Conservation (phyloP, 1,140 invertebrate species). For the Phymastichus coffea region DNA sequence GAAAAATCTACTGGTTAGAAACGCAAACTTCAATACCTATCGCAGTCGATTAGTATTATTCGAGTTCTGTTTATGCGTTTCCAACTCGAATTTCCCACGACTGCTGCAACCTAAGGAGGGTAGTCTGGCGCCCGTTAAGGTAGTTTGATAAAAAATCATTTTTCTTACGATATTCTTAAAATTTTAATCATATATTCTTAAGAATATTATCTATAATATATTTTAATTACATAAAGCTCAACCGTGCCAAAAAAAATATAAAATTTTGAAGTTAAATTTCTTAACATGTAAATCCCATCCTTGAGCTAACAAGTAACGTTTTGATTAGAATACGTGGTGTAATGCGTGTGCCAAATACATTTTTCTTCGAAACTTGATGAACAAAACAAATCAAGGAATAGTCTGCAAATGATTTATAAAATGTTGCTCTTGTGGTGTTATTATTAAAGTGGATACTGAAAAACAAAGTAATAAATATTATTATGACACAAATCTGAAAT, state of each 20-base stretch:
- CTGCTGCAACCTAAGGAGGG: no score
- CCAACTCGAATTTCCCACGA: no score
- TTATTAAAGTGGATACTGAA: background rate
- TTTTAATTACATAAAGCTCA: background rate
- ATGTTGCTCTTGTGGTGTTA: background rate
- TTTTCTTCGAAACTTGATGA: background rate
- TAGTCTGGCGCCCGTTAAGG: no score
- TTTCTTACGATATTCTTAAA: background rate
- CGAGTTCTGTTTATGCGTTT: no score
- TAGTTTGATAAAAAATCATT: no score
- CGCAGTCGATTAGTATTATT: no score
- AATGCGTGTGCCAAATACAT: background rate
- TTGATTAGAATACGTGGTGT: slow-evolving; percentile 1
- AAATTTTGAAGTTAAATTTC: background rate
- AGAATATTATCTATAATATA: background rate
- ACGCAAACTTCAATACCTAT: no score
- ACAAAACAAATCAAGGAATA: background rate
- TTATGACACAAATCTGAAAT: background rate
- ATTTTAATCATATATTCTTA: background rate
- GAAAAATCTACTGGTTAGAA: no score
- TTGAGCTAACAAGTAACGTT: no score
- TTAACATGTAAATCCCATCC: background rate
- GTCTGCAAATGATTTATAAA: background rate
- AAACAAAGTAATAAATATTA: background rate
- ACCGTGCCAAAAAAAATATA: background rate